Evolutionary conservation across 1,140 invertebrate species (phyloP).

Genomic region (Drosophila willistoni): DNA sequence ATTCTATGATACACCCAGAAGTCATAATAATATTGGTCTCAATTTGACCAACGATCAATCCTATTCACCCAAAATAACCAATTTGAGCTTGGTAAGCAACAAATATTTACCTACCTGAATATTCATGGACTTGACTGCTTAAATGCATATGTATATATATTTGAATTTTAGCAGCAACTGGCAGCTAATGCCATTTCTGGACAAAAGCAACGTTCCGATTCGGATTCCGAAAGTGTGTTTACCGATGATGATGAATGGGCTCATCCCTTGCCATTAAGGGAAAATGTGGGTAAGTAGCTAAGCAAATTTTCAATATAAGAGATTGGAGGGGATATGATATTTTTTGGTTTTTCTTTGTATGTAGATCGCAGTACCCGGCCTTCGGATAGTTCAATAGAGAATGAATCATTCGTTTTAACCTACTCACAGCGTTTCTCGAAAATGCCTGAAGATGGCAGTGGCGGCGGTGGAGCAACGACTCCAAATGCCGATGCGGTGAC

Average conservation of each 20-base stretch:
- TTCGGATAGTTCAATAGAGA: conserved; percentile 85
- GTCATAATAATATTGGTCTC: conserved; percentile 82
- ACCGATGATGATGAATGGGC: conserved; percentile 86
- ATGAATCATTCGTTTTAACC: conserved; percentile 86
- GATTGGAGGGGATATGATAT: not conserved
- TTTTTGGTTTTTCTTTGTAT: not conserved
- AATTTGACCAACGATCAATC: conserved; percentile 82
- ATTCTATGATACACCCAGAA: conserved; percentile 85
- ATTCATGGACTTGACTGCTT: no score
- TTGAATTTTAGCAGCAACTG: conserved; percentile 47
- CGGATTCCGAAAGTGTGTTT: conserved; percentile 86
- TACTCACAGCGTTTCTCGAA: conserved; percentile 85
- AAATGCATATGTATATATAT: no score
- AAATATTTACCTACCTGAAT: no score
- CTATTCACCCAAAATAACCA: conserved; percentile 82
- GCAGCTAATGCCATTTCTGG: conserved; percentile 56
- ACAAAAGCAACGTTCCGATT: conserved; percentile 83
- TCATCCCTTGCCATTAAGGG: conserved; percentile 75
- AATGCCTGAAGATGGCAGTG: conserved; percentile 79
- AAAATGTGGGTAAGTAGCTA: conserved; percentile 73
- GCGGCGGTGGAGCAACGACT: conserved; percentile 29
- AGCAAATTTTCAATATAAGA: no score
- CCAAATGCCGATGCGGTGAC: conserved; percentile 23
- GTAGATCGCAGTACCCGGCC: conserved; percentile 83
- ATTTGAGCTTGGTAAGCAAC: conserved; percentile 66